Evolutionary conservation across 1,140 invertebrate genomes (phyloP).

Genomic region (Muscidifurax raptorellus): DNA sequence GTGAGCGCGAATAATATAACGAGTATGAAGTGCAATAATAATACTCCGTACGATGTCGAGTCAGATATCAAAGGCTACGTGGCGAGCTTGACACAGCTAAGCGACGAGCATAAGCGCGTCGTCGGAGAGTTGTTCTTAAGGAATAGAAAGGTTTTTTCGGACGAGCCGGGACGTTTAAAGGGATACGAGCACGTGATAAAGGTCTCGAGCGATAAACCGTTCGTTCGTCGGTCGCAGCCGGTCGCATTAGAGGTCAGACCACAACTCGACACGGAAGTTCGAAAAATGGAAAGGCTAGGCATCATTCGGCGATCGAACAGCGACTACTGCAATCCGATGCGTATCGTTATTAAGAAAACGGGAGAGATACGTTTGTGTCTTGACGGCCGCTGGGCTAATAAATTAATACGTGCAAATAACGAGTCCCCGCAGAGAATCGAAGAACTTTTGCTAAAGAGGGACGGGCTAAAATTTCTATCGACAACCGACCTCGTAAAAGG

Average conservation of each 20-base stretch:
- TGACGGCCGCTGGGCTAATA: constrained; percentile 64
- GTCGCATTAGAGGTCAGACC: constrained; percentile 43
- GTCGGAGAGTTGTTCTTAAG: not conserved
- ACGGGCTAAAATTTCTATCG: constrained; percentile 55
- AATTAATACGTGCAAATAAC: constrained; percentile 56
- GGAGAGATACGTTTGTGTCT: constrained; percentile 60
- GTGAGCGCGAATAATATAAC: too few species aligned
- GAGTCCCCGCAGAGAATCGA: constrained; percentile 57
- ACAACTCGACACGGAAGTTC: constrained; percentile 35
- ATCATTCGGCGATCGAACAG: constrained; percentile 58
- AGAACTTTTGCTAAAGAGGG: constrained; percentile 58
- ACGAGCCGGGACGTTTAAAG: not conserved
- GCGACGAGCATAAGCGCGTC: not conserved
- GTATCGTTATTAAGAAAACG: constrained; percentile 59
- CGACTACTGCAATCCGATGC: constrained; percentile 62
- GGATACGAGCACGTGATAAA: not conserved
- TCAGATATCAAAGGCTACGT: not conserved
- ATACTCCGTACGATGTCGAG: not conserved
- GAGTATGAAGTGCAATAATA: not conserved
- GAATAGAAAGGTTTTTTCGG: not conserved
- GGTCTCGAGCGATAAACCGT: not conserved
- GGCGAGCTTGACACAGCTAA: not conserved
- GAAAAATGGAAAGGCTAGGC: constrained; percentile 45
- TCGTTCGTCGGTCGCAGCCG: constrained; percentile 45
- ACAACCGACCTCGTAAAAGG: constrained; percentile 62